phyloP scores from a whole-genome alignment of 2,888 invertebrate genomes.

The Chalcosyrphus nemorum region DNA sequence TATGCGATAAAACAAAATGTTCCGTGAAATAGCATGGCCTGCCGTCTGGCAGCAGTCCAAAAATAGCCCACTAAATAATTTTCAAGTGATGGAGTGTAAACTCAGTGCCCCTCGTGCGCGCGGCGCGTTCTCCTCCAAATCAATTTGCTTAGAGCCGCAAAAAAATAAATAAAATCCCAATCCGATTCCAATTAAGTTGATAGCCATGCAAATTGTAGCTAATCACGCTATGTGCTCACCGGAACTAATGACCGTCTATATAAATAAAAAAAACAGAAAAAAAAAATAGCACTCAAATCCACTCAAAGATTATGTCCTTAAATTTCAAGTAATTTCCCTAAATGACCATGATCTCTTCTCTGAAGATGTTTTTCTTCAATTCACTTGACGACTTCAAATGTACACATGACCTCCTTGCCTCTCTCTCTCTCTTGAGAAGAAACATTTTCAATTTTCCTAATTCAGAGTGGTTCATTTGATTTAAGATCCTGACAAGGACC shows the following conservation, averaged over 20 bases:
- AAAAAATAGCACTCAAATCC: background rate
- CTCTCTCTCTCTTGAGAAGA: no score
- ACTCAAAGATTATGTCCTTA: constrained; percentile 10
- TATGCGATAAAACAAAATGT: constrained; percentile 15
- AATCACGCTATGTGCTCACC: constrained; percentile 1
- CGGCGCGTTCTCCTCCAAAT: background rate
- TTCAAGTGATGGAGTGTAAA: background rate
- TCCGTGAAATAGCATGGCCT: constrained; percentile 29
- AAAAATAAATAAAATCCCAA: background rate
- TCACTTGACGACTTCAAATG: background rate
- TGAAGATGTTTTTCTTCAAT: background rate
- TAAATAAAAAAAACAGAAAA: background rate
- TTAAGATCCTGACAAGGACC: background rate
- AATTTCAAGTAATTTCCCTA: background rate
- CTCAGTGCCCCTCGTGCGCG: background rate
- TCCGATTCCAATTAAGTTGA: constrained; percentile 23
- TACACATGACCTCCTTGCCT: background rate
- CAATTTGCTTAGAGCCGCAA: background rate
- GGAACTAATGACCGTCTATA: background rate
- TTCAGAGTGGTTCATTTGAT: constrained; percentile 11
- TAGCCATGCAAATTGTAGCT: constrained; percentile 20
- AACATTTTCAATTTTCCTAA: constrained; percentile 34
- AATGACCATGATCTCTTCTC: background rate
- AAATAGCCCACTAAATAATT: constrained; percentile 2
- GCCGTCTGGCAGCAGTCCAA: constrained; percentile 1